Base-by-base conservation (phyloP, 2,888 invertebrate genomes). In the Drosophila suboccidentalis region DNA sequence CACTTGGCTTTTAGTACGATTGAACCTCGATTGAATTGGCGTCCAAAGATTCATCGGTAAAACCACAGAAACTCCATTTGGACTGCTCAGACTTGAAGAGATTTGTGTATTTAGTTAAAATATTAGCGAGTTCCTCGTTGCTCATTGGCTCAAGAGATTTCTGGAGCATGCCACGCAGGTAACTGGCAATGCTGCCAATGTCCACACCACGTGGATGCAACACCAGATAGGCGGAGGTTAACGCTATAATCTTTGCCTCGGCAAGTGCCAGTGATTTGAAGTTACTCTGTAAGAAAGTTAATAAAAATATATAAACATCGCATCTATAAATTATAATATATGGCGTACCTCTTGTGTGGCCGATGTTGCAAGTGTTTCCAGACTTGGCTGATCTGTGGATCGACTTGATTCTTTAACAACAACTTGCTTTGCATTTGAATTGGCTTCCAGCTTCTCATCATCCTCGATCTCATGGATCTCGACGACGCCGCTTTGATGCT, bases 181-280 rank as follows among this genome's bases (percentile, higher is more conserved):
- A 98, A 9, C 97, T 97, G 94, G 97, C 97, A 75, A 98, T 96
- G 92, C 97, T 97, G 91, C 97, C 97, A 2, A 97, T 94, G 67
- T 96, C 97, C 1, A 98, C 98, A 50, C 98, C 98, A 90, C 96
- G 96, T 0, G 98, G 98, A 93, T 98, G 98, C 41, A 98, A 97
- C 34, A 93, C 90, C 58, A 98, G 94, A 93, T 98, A 98, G 8
- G 97, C 96, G 4, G 98, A 96, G 87, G 97, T 96, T 64, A 98
- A 94, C 67, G 97, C 97, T 79, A 97, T 95, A n/a, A 97, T 94
- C 91, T 95, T 95, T 0, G 97, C 97, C 91, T 96, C 95, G 64
- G 83, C 81, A 8, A 86, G 67, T 3, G 73, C 73, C 51, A 86
- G 57, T 1, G 71, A 64, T 15, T 78, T 76, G 15, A 74, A 51